Evolutionary conservation across 2,113 vertebrate genomes (phyloP), one percentile per base, ranked within the genome.

Genomic region (Chloroceryle aenea): DNA sequence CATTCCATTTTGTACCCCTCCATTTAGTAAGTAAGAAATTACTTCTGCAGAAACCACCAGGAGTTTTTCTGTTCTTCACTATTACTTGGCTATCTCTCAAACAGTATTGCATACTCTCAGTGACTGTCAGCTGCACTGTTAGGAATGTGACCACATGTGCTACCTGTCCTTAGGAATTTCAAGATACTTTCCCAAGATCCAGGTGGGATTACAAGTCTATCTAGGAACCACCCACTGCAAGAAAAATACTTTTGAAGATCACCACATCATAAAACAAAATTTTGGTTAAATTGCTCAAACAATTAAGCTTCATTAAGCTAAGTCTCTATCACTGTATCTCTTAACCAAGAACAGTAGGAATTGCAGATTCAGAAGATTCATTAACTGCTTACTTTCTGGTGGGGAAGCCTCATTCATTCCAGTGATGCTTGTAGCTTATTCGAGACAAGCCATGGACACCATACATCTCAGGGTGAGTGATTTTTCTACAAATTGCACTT

Each of bases 381-480:
- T 21, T 43, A 68, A 62, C 7, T 64, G 32, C 43, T 43, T 19
- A n/a, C 6, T 58, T 19, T 45, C 38, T 20, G 7, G 30, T n/a
- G 48, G 14, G 19, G 6, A 7, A 67, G 40, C 69, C 29, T 18
- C 53, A n/a, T 6, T 53, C 34, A 52, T 9, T 17, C 22, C 26
- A 27, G 2, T 4, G 21, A 21, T 14, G 32, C 21, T 42, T n/a
- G 32, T 2, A 55, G 25, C 18, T 59, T 32, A n/a, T 47, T 36
- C 62, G 36, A 81, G 19, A 87, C 9, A 55, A 88, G 25, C 8
- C 19, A 58, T 9, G 40, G 64, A 12, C 9, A 40, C 32, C 6
- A 9, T 5, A 5, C 6, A 4, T 23, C 27, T 36, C 5, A 26
- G 8, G 8, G 26, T 30, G 53, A 58, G 19, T 0, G 2, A 10